Base-by-base conservation (phyloP, 2,888 invertebrate genomes). In the Heliconius hortense region DNA sequence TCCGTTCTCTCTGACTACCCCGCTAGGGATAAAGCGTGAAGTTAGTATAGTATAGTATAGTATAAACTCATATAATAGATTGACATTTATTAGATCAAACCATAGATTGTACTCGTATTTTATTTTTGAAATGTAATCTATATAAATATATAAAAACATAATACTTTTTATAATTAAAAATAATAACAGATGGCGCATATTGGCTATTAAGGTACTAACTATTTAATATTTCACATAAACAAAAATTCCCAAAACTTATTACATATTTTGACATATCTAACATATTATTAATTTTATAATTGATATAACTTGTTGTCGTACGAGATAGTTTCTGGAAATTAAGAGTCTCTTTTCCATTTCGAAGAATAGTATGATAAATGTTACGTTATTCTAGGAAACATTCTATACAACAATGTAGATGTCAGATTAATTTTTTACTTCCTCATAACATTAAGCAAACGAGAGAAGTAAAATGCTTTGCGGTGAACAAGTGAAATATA, bases 401-500 rank as follows among this genome's bases (percentile, higher is more conserved):
- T 69, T 53, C 53, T 13, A 69, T 53, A 53, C 15, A 69, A 69
- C 31, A 21, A 28, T 56, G 53, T 69, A 69, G 13, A 53, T 53
- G n/a, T 53, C 53, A 69, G 68, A 53, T 53, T 53, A 31, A n/a
- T 53, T 31, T 69, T 69, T 68, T 53, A 24, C 24, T 60, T 71
- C 26, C 60, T 72, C 76, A 66, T 75, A 78, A 80, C 78, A 79
- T 79, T 80, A 75, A 80, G 76, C 77, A 78, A 82, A 80, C 80
- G 77, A 74, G 76, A 64, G 77, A 77, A 80, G 79, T 79, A 78
- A 81, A 80, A 80, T 80, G 77, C 78, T 81, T 80, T 80, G 79
- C 79, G 77, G 78, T 72, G 79, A 78, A 78, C 80, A 78, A 81
- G 80, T 80, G 78, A 80, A 81, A 81, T 80, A 80, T 79, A 77